Percentiles rank a stretch among this genome's conserved stretches.
phyloP scores from a whole-genome alignment of 2,888 invertebrate species.

The Drosophila engyochracea region DNA sequence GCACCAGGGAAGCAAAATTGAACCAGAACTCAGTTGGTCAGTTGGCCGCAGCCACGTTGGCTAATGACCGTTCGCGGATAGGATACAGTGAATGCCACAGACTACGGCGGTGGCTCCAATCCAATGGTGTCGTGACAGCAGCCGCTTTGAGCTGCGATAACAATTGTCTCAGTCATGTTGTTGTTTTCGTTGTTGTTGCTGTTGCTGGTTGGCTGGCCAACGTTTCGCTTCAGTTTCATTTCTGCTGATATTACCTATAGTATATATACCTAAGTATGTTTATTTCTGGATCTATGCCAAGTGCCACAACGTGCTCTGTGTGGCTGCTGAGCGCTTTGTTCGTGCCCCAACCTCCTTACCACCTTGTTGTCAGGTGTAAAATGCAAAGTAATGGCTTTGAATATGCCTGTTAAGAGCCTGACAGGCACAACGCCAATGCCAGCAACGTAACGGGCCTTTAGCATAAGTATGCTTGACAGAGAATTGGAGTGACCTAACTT shows the following conservation, averaged over 20 bases:
- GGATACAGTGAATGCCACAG: constrained; percentile 14
- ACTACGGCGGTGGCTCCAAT: constrained; percentile 25
- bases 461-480: constrained; percentile 13
- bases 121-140: constrained; percentile 14
- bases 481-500: constrained; percentile 13
- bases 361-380: constrained; percentile 73
- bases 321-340: constrained; percentile 42
- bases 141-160: constrained; percentile 47
- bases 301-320: constrained; percentile 31
- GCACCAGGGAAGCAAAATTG: constrained; percentile 17
- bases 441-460: constrained; percentile 16
- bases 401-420: constrained; percentile 67
- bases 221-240: constrained; percentile 28
- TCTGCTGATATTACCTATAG: constrained; percentile 14
- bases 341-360: constrained; percentile 18
- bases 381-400: constrained; percentile 78
- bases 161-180: constrained; percentile 41
- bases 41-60: constrained; percentile 45
- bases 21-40: constrained; percentile 24
- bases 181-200: constrained; percentile 14
- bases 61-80: constrained; percentile 64
- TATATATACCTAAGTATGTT: constrained; percentile 12
- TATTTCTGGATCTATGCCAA: constrained; percentile 71
- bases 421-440: constrained; percentile 36
- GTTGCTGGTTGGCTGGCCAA: constrained; percentile 12